Base-by-base conservation (phyloP, 2,888 invertebrate genomes). In the Tetramorium bicarinatum region DNA sequence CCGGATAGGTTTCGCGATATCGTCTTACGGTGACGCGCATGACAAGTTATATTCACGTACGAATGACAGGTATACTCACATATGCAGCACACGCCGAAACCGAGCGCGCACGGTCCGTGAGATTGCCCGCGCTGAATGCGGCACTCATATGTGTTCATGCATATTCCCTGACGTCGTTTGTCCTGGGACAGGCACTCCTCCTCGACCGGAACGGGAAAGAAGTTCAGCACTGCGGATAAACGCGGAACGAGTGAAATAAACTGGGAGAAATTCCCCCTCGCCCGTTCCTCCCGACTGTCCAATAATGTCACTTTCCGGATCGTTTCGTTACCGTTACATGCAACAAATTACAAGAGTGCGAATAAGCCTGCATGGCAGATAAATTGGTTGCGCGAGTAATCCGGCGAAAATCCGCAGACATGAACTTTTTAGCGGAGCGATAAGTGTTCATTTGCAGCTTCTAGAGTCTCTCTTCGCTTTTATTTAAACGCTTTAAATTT, bases 81-180 rank as follows among this genome's bases (percentile, higher is more conserved):
- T 79, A 98, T 96, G 94, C 98, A 98, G 93, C 98, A 98, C 13
- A 98, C 98, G 0, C 98, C 98, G 87, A 98, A 97, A 11, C 98
- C 98, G 86, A 97, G 96, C 0, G 98, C 98, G 92, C 98, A 98
- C 90, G 97, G 96, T 0, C 98, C 98, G 54, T 96, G 96, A 0
- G 98, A 96, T 89, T 95, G 94, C n/a, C 96, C 96, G 79, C 97
- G 97, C 91, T 97, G 96, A 92, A 97, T 97, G 15, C 97, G 96
- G 91, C 98, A 98, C 94, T 98, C 98, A 95, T 98, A 98, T 25
- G 97, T 96, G 95, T 98, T 98, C 95, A 98, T 96, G 95, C 98
- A 98, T 91, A 97, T 96, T 80, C 98, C 98, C 93, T 95, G 95
- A 76, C 97, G 96, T 89, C 97, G 96, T 29, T 97, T 97, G 91